Evolutionary conservation across 2,113 vertebrate species (phyloP).

Genomic region (Oenanthe oenanthe): DNA sequence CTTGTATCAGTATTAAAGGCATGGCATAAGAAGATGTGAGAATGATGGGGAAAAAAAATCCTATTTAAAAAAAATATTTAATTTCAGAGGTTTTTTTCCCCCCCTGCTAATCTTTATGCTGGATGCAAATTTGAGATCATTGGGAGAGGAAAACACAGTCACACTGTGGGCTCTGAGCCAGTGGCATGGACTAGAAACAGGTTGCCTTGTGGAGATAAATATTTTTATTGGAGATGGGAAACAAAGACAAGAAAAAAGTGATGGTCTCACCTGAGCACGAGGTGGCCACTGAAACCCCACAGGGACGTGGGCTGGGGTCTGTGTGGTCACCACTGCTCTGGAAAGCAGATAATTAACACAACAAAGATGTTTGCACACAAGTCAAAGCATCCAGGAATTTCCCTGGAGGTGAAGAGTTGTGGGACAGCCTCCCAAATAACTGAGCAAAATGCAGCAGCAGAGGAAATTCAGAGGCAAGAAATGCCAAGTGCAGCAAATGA

Average conservation of each 20-base stretch:
- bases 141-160: not conserved
- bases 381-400: not conserved
- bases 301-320: rapidly evolving
- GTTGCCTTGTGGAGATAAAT: not conserved
- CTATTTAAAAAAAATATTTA: not conserved
- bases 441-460: not conserved
- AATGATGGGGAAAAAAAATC: not conserved
- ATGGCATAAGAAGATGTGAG: not conserved
- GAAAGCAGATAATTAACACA: not conserved
- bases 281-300: not conserved
- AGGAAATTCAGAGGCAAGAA: not conserved
- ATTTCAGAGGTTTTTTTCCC: rapidly evolving
- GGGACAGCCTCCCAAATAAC: not conserved
- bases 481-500: not conserved
- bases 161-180: not conserved
- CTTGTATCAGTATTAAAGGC: not conserved
- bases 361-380: not conserved
- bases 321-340: rapidly evolving
- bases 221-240: not conserved
- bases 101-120: not conserved
- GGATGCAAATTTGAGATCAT: not conserved
- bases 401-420: not conserved
- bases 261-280: not conserved
- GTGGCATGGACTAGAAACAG: not conserved
- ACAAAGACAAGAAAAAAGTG: not conserved